Base-by-base conservation (phyloP, 35 echinoderm and acorn worm genomes). In the Apostichopus parvimensis region DNA sequence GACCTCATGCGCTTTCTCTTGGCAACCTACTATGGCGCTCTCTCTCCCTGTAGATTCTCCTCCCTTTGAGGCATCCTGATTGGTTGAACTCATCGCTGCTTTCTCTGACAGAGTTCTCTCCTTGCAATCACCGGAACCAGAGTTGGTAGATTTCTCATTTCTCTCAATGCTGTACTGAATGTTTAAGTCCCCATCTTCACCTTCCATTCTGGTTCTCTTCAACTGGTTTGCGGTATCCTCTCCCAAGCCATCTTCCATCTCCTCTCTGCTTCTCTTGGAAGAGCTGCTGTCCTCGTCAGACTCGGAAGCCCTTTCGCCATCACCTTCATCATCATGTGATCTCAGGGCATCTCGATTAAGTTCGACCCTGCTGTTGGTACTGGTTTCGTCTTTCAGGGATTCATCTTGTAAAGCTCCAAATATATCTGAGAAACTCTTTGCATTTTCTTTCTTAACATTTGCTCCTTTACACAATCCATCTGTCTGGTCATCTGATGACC, bases 221-320 rank as follows among this genome's bases (percentile, higher is more conserved):
- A 13, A 83, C 55, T 84, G 81, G 7, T 6, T 23, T 6, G 81
- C 18, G 53, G 57, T 88, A 54, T 14, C 86, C 20, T 59, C 89
- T 79, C 61, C 89, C 11, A 56, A 53, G 53, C 89, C 89, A 15
- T 61, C 77, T 53, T 91, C 89, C 89, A 91, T 91, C 4, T 91
- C 89, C n/a, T 91, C 89, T 8, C 71, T 53, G 73, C 89, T 91
- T 15, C 89, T 77, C 59, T 91, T 91, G 52, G 89, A 91, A 26
- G 89, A 91, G 26, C 77, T 91, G 25, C 89, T 91, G 17, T 91
- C 89, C 24, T 91, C 89, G 79, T 91, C 89, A 20, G 89, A 91
- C 13, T 91, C 89, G 12, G 89, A 78, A 76, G 54, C 72, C 73
- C 86, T 88, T 20, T 54, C 22, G 15, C 52, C 64, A 52, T 7